Evolutionary conservation across 2,113 vertebrate genomes (phyloP).

Genomic region (Hippoglossus stenolepis): DNA sequence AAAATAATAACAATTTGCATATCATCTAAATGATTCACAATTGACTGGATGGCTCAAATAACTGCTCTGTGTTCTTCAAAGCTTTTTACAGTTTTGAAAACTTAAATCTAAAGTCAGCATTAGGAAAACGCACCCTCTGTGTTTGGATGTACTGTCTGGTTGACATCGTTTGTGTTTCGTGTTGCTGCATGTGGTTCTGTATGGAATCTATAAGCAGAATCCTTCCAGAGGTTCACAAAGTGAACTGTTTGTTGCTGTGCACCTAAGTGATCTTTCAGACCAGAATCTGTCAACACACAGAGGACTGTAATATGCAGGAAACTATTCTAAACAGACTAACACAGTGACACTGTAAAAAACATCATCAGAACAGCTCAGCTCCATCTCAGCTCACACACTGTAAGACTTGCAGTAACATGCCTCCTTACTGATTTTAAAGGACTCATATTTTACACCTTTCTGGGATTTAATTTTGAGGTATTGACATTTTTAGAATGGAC

Average conservation of each 20-base stretch:
- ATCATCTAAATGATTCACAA: too few relatives aligned
- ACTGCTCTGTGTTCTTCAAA: too few relatives aligned
- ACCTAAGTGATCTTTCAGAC: too few relatives aligned
- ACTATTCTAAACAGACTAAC: too few relatives aligned
- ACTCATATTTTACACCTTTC: too few relatives aligned
- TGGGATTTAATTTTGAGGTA: too few relatives aligned
- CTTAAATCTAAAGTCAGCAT: neutral
- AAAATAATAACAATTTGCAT: too few relatives aligned
- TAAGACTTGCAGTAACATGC: neutral
- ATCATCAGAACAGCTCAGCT: neutral
- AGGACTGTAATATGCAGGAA: neutral
- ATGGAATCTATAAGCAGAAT: neutral
- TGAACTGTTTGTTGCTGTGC: neutral
- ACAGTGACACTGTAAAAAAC: neutral
- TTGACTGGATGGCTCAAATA: too few relatives aligned
- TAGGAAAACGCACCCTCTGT: constrained; percentile 27
- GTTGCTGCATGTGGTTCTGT: neutral
- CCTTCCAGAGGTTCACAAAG: constrained; percentile 40
- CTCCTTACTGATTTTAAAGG: too few relatives aligned
- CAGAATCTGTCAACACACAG: neutral
- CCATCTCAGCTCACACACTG: too few relatives aligned
- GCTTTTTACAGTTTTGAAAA: too few relatives aligned
- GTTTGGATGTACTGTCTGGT: constrained; percentile 38
- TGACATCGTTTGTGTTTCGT: constrained; percentile 21
- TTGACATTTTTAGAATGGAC: too few relatives aligned